phyloP scores from a whole-genome alignment of 2,113 vertebrate genomes.

The Poeciliopsis occidentalis region DNA sequence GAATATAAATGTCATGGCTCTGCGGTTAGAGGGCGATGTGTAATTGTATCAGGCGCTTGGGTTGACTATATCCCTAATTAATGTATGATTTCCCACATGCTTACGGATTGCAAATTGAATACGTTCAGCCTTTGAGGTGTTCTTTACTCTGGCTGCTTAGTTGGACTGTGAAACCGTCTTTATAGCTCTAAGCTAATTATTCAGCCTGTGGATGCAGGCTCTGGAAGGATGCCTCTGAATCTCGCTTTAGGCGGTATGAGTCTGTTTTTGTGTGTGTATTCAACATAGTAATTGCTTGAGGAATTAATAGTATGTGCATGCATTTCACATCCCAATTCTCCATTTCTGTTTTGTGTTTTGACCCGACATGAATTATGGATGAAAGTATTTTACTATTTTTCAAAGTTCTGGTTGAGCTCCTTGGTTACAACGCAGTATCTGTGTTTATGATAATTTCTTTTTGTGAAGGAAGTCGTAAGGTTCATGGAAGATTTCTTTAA shows the following conservation, averaged over 20 bases:
- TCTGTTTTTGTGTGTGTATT: conserved; percentile 29
- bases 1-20: conserved; percentile 11
- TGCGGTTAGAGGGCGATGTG: conserved; percentile 23
- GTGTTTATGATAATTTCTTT: neutral
- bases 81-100: conserved; percentile 67
- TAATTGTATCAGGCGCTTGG: conserved; percentile 51
- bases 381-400: conserved; percentile 16
- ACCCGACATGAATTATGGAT: conserved; percentile 21
- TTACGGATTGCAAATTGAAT: conserved; percentile 64
- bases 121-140: conserved; percentile 61
- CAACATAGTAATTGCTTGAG: conserved; percentile 18
- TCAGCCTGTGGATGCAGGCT: conserved; percentile 52
- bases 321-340: conserved; percentile 44
- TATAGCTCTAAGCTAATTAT: conserved; percentile 67
- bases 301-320: conserved; percentile 4
- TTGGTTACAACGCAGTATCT: neutral
- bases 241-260: conserved; percentile 31
- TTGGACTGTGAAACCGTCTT: conserved; percentile 54
- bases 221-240: conserved; percentile 58
- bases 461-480: conserved; percentile 21
- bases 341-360: conserved; percentile 14
- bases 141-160: conserved; percentile 50
- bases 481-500: conserved; percentile 38
- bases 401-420: neutral
- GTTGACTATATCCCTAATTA: conserved; percentile 57